phyloP scores from a whole-genome alignment of 2,113 vertebrate genomes.

The Oreochromis aureus region DNA sequence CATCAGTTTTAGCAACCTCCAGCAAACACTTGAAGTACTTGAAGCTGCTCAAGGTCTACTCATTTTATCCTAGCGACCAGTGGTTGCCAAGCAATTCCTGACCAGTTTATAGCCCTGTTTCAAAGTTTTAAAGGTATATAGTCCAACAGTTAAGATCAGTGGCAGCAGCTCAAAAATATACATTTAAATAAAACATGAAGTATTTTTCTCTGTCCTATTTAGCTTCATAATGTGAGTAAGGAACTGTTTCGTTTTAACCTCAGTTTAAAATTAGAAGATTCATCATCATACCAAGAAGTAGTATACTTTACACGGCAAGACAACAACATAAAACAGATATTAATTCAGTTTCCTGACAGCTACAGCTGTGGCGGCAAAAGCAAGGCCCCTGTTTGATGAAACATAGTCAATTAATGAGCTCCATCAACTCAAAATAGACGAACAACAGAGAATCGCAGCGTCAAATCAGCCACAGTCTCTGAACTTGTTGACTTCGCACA shows the following conservation, averaged over 20 bases:
- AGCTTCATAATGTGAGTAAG: neutral
- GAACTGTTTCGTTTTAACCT: fast-evolving
- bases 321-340: slow-evolving; percentile 12
- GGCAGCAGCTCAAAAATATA: neutral
- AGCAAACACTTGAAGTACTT: neutral
- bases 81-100: neutral
- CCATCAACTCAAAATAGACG: neutral
- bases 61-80: neutral
- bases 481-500: slow-evolving; percentile 41
- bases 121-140: neutral
- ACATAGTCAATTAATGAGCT: slow-evolving; percentile 38
- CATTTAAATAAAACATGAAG: neutral
- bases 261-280: neutral
- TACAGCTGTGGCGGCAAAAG: slow-evolving; percentile 11
- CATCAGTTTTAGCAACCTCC: neutral
- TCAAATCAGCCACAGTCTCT: slow-evolving; percentile 29
- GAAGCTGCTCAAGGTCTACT: neutral
- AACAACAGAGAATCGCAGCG: slow-evolving; percentile 9
- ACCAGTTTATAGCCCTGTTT: neutral
- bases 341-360: slow-evolving; percentile 9
- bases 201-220: neutral
- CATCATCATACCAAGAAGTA: neutral
- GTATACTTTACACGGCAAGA: neutral
- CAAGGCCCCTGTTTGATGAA: slow-evolving; percentile 20
- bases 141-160: neutral